Evolutionary conservation across 2,888 invertebrate genomes (phyloP), one percentile per base, ranked within the genome.

Genomic region (Ceriagrion tenellum): DNA sequence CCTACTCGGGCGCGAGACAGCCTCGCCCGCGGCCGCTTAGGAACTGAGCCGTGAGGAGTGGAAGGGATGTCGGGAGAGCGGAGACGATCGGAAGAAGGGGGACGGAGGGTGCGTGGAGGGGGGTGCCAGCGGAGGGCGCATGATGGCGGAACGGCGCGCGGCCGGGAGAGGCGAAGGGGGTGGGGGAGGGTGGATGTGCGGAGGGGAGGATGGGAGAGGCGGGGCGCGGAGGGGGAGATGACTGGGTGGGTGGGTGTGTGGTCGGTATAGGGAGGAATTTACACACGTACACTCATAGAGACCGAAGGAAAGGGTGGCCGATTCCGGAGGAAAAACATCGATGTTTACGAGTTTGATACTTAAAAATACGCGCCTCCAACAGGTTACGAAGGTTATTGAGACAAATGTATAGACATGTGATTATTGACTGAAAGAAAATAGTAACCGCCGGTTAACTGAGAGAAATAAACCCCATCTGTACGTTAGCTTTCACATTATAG

Each of bases 1-100:
- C 8, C 74, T 26, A 10, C 23, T n/a, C n/a, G 89, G 47, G 55
- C 89, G 26, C 55, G 89, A 89, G 89, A 55, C 55, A 47, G 55
- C 89, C 26, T 55, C 55, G 89, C n/a, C 26, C 47, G 89, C 89
- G 55, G 89, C 89, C 89, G 89, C 89, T 55, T n/a, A 55, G 26
- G 89, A 55, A 81, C 74, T 81, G n/a, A 55, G 47, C 40, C 23
- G 40, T 18, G 40, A 12, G 40, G 40, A 26, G 18, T 12, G 35
- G 30, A 10, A 20, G 88, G 40, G 88, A 88, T 16, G 88, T 23
- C 40, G 47, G 26, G 47, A n/a, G 47, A 35, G 74, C 10, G 35
- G 23, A 13, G 23, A 12, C 55, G 89, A 47, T 26, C 20, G 89
- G 23, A 55, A 1, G 55, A 20, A n/a, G 89, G 55, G 55, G 26